phyloP scores from a whole-genome alignment of 2,797 vertebrate genomes.

The Sternotherus odoratus region DNA sequence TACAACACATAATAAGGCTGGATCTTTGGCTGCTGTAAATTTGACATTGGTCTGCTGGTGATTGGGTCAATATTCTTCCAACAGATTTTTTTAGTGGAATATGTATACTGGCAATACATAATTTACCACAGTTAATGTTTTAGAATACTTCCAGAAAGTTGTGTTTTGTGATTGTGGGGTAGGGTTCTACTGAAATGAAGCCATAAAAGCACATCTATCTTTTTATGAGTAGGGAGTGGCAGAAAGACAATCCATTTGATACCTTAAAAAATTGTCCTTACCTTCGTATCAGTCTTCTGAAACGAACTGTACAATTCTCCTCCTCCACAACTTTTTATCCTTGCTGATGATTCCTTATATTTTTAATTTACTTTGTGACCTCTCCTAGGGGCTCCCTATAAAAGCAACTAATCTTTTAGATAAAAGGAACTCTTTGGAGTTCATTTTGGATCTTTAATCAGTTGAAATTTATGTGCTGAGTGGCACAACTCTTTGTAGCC shows the following conservation, averaged over 20 bases:
- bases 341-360: background rate
- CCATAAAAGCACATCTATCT: background rate
- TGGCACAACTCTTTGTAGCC: background rate
- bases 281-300: background rate
- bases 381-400: background rate
- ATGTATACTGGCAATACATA: background rate
- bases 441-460: background rate
- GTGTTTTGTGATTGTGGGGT: background rate
- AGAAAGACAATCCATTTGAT: background rate
- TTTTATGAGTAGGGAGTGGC: background rate
- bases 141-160: background rate
- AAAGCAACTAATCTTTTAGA: background rate
- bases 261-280: background rate
- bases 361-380: background rate
- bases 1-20: background rate
- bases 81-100: background rate
- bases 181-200: background rate
- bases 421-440: background rate
- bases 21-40: background rate
- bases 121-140: background rate
- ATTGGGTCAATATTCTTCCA: background rate
- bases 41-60: background rate
- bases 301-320: background rate
- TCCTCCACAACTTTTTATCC: background rate
- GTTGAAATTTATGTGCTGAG: background rate